Percentiles rank a stretch among this genome's conserved stretches.
phyloP scores from a whole-genome alignment of 1,140 invertebrate species.

The Tetranychus cinnabarinus region DNA sequence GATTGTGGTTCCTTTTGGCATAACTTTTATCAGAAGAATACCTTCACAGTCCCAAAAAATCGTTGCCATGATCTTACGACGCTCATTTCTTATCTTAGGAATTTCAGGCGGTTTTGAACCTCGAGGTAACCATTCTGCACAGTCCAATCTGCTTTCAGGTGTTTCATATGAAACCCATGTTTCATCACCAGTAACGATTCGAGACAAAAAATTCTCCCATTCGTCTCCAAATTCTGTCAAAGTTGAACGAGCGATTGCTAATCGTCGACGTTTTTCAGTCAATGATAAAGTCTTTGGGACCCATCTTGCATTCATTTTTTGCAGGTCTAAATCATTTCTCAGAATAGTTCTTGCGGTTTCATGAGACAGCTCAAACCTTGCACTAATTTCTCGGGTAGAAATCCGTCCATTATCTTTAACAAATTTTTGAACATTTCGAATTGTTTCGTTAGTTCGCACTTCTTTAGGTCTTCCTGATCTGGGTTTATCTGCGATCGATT shows the following conservation, averaged over 20 bases:
- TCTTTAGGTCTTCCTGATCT: neutral
- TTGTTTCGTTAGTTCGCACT: neutral
- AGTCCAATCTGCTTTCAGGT: neutral
- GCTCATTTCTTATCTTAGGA: neutral
- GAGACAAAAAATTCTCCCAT: neutral
- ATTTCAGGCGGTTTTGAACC: neutral
- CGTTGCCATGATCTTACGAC: conserved; percentile 5
- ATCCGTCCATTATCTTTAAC: neutral
- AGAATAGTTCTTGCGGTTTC: neutral
- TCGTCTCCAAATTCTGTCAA: neutral
- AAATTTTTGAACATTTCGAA: neutral
- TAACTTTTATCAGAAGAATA: conserved; percentile 2
- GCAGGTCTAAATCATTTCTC: neutral
- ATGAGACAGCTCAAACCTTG: neutral
- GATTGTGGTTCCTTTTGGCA: conserved; percentile 4
- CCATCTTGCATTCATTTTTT: neutral
- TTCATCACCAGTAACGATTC: conserved; percentile 6
- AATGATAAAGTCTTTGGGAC: neutral
- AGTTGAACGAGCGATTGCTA: neutral
- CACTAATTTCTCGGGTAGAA: neutral
- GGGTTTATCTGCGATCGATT: neutral
- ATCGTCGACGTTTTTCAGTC: neutral
- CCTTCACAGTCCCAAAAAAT: conserved; percentile 9
- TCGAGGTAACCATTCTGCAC: neutral
- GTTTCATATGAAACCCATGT: conserved; percentile 4